Base-by-base conservation (phyloP, 1,140 invertebrate genomes). In the Drosophila mojavensis region DNA sequence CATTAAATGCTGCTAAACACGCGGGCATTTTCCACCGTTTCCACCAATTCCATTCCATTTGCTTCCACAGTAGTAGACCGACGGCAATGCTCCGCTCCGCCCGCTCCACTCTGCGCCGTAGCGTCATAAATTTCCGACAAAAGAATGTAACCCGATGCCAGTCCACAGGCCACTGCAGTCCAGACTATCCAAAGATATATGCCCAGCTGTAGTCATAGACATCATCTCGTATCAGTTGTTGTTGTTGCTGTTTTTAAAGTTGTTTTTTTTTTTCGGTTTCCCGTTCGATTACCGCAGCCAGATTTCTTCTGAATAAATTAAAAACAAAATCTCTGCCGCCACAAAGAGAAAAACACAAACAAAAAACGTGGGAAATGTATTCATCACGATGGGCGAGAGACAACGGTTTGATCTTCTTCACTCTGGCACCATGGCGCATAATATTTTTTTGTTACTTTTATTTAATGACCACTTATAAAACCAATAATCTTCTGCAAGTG, bases 301-400 rank as follows among this genome's bases (percentile, higher is more conserved):
- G 80, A 91, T 81, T 91, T 91, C 89, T 79, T 91, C 84, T 91
- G 89, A 91, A 91, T 91, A 91, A 91, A 91, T 91, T 91, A 91
- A 91, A 89, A 84, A 54, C 74, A 51, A 82, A 82, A 85, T 83
- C 79, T 54, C 67, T 73, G 71, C 60, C 53, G 66, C 58, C 75
- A 70, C 53, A 60, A 39, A 43, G 41, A 43, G 11, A 39, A 11
- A 11, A 11, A 39, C 20, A 24, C 20, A 11, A 39, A 11, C 11
- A 11, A 39, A n/a, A 72, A 89, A 89, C 84, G 84, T 89, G 84
- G 84, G 84, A 89, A 89, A 84, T 89, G 84, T 79, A 79, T 89
- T 81, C 78, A 89, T 88, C 83, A 71, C 66, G 47, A 13, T 41
- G 15, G 55, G 28, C 53, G 30, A 56, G 28, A 51, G 43, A 7